These are phyloP conservation scores for Varecia variegata DNA, from an alignment of 2,797 vertebrate genomes.

Conservation along the genomic window DNA sequence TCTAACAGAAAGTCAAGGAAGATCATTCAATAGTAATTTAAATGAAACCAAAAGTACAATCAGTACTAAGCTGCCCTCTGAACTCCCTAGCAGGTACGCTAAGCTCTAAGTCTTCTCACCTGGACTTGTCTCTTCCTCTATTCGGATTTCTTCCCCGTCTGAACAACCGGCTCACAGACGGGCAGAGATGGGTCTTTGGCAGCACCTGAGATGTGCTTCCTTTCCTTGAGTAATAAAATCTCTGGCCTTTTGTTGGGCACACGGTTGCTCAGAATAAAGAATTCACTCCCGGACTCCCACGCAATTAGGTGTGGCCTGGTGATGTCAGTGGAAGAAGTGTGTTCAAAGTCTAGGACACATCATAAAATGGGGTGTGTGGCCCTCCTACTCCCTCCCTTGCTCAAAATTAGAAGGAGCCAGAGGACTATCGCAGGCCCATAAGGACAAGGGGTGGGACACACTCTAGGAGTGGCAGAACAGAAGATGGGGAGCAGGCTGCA, in stretches of 20 bases:
- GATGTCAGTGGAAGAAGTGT: neutral
- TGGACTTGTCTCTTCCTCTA: neutral
- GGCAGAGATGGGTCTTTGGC: neutral
- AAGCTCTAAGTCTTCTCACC: neutral
- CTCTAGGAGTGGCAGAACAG: neutral
- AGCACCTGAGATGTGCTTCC: neutral
- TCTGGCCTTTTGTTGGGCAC: neutral
- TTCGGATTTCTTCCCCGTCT: neutral
- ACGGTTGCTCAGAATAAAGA: neutral
- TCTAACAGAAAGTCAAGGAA: neutral
- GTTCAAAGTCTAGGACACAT: neutral
- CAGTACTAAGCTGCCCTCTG: neutral
- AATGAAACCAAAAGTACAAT: conserved; percentile 13
- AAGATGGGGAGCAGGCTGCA: neutral
- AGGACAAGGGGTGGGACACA: neutral
- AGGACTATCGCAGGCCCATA: neutral
- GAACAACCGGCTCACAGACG: neutral
- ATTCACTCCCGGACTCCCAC: neutral
- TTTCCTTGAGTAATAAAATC: neutral
- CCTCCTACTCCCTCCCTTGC: neutral
- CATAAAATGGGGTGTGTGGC: neutral
- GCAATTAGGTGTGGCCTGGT: neutral
- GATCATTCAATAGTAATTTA: neutral
- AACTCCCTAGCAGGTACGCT: neutral
- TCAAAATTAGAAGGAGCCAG: neutral